Percentiles rank a stretch among this genome's conserved stretches.
These are phyloP conservation scores for Drosophila multiciliata DNA, from an alignment of 2,888 invertebrate genomes.

Conservation along the genomic window DNA sequence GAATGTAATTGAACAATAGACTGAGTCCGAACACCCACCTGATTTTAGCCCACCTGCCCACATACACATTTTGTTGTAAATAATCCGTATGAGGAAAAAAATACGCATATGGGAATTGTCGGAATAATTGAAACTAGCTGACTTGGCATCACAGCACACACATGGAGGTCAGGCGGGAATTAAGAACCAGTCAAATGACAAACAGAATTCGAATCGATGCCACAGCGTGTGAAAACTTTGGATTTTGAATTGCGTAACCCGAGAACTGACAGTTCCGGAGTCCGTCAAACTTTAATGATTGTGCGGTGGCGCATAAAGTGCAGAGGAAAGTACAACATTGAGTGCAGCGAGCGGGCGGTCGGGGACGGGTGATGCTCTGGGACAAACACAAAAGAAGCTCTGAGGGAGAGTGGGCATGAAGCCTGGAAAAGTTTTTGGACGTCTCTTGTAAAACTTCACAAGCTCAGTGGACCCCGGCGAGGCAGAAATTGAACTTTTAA, in stretches of 20 bases:
- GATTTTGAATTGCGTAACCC: constrained; percentile 19
- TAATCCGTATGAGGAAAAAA: not conserved
- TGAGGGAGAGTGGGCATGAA: constrained; percentile 24
- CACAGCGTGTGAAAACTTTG: constrained; percentile 52
- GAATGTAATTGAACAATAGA: not conserved
- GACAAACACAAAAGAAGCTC: constrained; percentile 43
- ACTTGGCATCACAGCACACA: constrained; percentile 44
- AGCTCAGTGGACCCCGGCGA: constrained; percentile 62
- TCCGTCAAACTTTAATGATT: constrained; percentile 77
- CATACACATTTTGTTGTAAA: not conserved
- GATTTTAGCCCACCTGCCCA: not conserved
- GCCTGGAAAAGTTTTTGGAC: constrained; percentile 58
- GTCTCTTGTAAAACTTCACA: constrained; percentile 74
- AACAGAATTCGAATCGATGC: constrained; percentile 52
- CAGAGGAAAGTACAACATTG: constrained; percentile 73
- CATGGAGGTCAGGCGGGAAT: constrained; percentile 31
- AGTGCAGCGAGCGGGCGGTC: constrained; percentile 30
- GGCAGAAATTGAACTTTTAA: constrained; percentile 72
- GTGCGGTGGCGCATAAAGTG: constrained; percentile 74
- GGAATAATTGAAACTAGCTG: constrained; percentile 58
- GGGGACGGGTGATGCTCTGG: constrained; percentile 3
- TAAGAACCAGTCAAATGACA: constrained; percentile 54
- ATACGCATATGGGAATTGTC: constrained; percentile 48
- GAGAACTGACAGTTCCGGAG: constrained; percentile 30
- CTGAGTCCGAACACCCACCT: not conserved